Conservation (phyloP, 2,797 vertebrate species). For the Cuniculus paca region DNA sequence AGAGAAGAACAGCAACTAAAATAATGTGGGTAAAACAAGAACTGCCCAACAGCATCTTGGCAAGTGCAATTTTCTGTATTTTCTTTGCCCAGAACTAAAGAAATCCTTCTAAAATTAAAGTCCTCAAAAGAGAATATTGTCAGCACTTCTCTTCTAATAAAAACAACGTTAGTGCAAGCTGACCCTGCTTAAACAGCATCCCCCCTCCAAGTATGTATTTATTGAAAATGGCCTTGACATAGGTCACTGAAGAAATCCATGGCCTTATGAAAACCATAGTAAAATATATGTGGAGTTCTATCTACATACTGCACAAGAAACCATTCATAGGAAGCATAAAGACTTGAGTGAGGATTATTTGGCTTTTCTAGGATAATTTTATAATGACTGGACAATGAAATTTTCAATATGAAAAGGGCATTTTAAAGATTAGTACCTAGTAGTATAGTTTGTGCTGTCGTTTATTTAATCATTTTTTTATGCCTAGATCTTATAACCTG, state of each 20-base stretch:
- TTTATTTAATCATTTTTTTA: too few species aligned
- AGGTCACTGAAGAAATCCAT: neutral
- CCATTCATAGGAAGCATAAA: conserved; percentile 23
- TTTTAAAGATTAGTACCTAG: neutral
- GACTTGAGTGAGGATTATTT: neutral
- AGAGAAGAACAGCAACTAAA: neutral
- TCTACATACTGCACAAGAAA: conserved; percentile 12
- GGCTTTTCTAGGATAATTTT: neutral
- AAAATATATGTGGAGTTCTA: neutral
- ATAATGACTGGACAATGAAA: neutral
- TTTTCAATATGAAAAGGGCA: neutral
- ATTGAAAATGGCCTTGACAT: neutral
- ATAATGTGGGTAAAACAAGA: neutral
- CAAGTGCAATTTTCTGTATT: neutral
- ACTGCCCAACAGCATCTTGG: neutral
- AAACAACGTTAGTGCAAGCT: neutral
- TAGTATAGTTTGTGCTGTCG: too few species aligned
- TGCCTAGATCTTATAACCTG: too few species aligned
- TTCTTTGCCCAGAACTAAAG: neutral
- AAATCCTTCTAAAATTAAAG: conserved; percentile 57
- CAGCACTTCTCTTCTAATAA: neutral
- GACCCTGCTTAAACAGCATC: neutral
- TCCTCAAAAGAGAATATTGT: neutral
- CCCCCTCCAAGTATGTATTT: neutral
- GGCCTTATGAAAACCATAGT: neutral